Conservation (phyloP, 2,797 vertebrate species). For the Microhierax caerulescens region DNA sequence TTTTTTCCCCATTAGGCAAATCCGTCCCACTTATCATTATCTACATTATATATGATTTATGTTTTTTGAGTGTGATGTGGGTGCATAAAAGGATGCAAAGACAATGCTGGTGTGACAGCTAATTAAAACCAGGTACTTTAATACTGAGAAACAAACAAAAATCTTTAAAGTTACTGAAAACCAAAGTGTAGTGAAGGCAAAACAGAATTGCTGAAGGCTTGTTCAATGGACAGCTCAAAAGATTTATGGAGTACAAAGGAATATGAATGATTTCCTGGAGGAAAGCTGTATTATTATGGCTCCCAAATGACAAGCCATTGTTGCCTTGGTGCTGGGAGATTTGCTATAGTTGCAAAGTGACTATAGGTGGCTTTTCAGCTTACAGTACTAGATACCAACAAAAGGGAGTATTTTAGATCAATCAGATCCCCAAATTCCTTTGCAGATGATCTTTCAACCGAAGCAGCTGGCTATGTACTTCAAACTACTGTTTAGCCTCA, state of each 20-base stretch:
- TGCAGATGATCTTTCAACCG: background rate
- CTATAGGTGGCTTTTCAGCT: background rate
- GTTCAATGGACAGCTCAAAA: background rate
- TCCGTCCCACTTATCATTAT: background rate
- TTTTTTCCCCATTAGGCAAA: background rate
- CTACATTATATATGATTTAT: background rate
- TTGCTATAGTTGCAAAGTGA: background rate
- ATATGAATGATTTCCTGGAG: background rate
- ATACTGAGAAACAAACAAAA: background rate
- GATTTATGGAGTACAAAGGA: slow-evolving; percentile 2
- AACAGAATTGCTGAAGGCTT: background rate
- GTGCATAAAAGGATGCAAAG: background rate
- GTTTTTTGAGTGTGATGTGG: background rate
- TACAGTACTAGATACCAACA: background rate
- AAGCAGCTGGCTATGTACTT: background rate
- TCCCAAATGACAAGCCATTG: background rate
- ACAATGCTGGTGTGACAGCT: slow-evolving; percentile 17
- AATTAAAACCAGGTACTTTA: slow-evolving; percentile 29
- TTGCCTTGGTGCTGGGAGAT: background rate
- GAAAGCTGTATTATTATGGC: background rate
- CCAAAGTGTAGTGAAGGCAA: background rate
- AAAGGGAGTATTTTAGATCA: background rate
- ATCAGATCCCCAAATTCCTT: background rate
- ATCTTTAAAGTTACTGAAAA: background rate
- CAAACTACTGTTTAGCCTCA: background rate